Base-by-base conservation (phyloP, 2,888 invertebrate species). In the Aphelenchoides bicaudatus region DNA sequence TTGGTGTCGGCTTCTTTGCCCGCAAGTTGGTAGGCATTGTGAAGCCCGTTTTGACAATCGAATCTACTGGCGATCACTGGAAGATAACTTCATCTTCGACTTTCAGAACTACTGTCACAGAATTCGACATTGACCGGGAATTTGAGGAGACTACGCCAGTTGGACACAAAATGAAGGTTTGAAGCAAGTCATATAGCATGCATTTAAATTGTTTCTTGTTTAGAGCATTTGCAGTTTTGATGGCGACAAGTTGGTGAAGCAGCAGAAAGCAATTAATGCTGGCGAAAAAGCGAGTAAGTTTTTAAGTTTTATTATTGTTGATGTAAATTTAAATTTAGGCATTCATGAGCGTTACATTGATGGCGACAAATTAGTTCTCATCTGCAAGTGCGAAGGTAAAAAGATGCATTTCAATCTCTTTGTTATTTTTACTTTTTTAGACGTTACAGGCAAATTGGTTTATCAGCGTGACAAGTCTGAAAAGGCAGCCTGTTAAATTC, bases 71-170 rank as follows among this genome's bases (percentile, higher is more conserved):
- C 16, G 71, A 73, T 50, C 63, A 75, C 23, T 74, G 73, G 73
- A 66, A 61, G 47, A 70, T 78, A 65, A 69, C 63, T 31, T 67
- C 68, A n/a, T 63, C 62, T 56, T 74, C 73, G 13, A 76, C 78
- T 34, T 78, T 78, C 71, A 78, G 76, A 66, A 74, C 68, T 54
- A 65, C 68, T 61, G 64, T 62, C 34, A 56, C 62, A 59, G 69
- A 71, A 53, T 78, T 71, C 59, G 68, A 70, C 51, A 49, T 78
- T 34, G 78, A 72, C 53, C 56, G 58, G 25, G 65, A 67, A 48
- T 60, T 60, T 53, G 75, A 77, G 25, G 71, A 73, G 50, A 68
- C 66, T 55, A 78, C 78, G 31, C 69, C 70, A 34, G 77, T 76
- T 56, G 78, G 78, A 29, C 71, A 75, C 53, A 64, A 69, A n/a